Conservation (phyloP, 1,140 invertebrate species). For the Hypothenemus hampei region DNA sequence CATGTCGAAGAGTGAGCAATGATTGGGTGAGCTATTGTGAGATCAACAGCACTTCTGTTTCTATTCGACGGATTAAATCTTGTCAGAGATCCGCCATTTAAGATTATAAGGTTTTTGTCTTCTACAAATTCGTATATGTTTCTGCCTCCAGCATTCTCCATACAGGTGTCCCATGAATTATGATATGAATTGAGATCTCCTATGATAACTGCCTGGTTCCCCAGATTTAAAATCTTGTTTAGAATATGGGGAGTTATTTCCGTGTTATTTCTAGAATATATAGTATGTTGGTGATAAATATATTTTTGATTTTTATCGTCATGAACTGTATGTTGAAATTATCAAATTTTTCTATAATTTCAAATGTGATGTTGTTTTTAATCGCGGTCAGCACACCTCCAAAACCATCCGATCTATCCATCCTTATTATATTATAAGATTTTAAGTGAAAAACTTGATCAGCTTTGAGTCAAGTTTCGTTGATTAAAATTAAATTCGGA, state of each 20-base stretch:
- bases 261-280: not conserved
- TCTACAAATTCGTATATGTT: not conserved
- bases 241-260: not conserved
- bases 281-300: not conserved
- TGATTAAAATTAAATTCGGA: not conserved
- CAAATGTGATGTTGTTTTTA: not conserved
- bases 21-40: slow-evolving; percentile 1
- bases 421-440: not conserved
- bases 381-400: not conserved
- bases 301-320: not conserved
- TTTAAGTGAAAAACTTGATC: not conserved
- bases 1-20: too few species aligned
- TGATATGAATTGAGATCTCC: not conserved
- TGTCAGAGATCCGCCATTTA: slow-evolving; percentile 2
- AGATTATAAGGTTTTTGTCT: not conserved
- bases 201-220: not conserved
- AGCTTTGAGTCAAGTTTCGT: not conserved
- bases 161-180: not conserved
- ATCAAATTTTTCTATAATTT: not conserved
- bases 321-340: not conserved
- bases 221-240: not conserved
- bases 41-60: not conserved
- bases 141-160: not conserved
- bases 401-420: not conserved
- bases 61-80: not conserved